phyloP scores from a whole-genome alignment of 1,140 invertebrate genomes.

The Camponotus pennsylvanicus region DNA sequence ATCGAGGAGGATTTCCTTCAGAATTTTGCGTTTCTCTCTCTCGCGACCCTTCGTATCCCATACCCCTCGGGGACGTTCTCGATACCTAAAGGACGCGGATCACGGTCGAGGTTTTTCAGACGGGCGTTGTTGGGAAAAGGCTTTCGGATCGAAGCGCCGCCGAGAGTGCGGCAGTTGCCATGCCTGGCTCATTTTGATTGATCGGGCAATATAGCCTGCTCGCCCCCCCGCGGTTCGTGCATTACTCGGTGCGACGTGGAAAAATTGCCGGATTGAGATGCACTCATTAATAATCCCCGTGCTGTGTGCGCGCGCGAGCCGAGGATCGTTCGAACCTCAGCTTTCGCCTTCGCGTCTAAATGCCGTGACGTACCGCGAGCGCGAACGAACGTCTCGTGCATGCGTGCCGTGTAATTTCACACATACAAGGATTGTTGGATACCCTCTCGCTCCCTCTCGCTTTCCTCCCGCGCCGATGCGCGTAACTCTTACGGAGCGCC shows the following conservation, averaged over 20 bases:
- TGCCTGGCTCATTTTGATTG: slow-evolving; percentile 83
- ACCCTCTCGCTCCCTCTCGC: neutral
- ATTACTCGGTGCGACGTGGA: slow-evolving; percentile 84
- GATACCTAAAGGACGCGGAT: slow-evolving; percentile 55
- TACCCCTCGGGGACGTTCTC: slow-evolving; percentile 38
- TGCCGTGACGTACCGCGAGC: slow-evolving; percentile 58
- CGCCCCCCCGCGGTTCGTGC: slow-evolving; percentile 84
- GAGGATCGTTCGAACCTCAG: slow-evolving; percentile 36
- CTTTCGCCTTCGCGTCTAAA: slow-evolving; percentile 67
- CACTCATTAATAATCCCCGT: slow-evolving; percentile 85
- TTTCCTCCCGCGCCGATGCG: slow-evolving; percentile 22
- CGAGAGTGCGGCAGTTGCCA: slow-evolving; percentile 75
- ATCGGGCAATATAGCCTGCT: slow-evolving; percentile 85
- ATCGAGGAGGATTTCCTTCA: neutral
- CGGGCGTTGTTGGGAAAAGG: slow-evolving; percentile 63
- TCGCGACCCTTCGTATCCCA: neutral
- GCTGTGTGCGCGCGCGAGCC: slow-evolving; percentile 23
- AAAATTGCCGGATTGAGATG: slow-evolving; percentile 86
- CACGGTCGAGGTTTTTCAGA: slow-evolving; percentile 68
- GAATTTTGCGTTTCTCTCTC: neutral
- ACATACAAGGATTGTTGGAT: slow-evolving; percentile 20
- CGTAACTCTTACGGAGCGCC: slow-evolving; percentile 64
- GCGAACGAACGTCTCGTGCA: slow-evolving; percentile 22
- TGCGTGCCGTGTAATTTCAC: slow-evolving; percentile 25
- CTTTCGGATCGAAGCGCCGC: slow-evolving; percentile 67